Evolutionary conservation across 2,113 vertebrate species (phyloP).

Genomic region (Mixornis gularis): DNA sequence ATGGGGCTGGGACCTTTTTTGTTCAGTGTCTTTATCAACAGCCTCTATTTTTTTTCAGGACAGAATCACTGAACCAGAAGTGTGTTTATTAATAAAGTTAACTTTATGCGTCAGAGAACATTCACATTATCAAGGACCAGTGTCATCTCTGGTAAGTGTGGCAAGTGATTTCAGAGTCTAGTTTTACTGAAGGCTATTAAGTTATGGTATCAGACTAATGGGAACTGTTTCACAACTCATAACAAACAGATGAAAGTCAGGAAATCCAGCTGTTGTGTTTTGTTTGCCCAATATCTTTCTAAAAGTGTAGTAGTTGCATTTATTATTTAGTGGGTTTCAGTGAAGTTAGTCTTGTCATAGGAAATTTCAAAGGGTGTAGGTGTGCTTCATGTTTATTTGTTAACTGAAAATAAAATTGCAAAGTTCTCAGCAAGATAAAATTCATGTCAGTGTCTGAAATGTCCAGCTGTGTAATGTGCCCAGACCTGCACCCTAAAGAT

Average conservation of each 20-base stretch:
- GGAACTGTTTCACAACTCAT: neutral
- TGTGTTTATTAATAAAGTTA: neutral
- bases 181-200: neutral
- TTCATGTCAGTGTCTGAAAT: neutral
- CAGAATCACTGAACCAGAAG: neutral
- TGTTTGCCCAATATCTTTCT: neutral
- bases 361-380: neutral
- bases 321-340: neutral
- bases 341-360: neutral
- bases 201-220: neutral
- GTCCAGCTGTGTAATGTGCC: neutral
- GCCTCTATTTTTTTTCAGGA: neutral
- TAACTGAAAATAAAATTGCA: neutral
- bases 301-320: neutral
- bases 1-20: neutral
- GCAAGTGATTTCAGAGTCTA: neutral
- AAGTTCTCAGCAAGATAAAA: neutral
- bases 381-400: neutral
- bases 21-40: neutral
- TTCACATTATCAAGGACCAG: neutral
- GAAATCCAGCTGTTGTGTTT: neutral
- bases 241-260: neutral
- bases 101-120: neutral
- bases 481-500: neutral
- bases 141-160: neutral